phyloP scores from a whole-genome alignment of 2,797 vertebrate species.

The Perodicticus potto region DNA sequence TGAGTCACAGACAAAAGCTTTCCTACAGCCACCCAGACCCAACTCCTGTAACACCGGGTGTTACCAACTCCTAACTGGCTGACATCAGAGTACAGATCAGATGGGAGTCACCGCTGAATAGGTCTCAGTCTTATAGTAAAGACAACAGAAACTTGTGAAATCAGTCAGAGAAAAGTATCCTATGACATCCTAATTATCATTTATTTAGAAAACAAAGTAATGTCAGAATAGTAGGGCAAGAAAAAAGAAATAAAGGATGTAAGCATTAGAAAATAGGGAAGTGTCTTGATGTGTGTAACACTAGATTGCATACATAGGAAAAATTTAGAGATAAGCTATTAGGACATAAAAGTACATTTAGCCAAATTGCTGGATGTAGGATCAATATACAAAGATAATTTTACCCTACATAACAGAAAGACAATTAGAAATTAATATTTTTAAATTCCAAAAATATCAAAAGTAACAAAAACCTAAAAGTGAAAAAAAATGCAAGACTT shows the following conservation, averaged over 20 bases:
- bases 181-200: background rate
- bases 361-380: background rate
- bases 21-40: background rate
- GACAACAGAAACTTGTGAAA: slow-evolving; percentile 42
- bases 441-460: slow-evolving; percentile 1
- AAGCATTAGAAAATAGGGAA: background rate
- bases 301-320: background rate
- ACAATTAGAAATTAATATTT: background rate
- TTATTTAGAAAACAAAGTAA: slow-evolving; percentile 13
- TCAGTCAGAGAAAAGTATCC: background rate
- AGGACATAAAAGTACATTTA: background rate
- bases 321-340: background rate
- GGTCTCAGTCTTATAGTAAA: background rate
- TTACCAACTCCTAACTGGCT: background rate
- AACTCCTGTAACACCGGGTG: background rate
- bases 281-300: background rate
- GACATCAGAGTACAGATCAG: background rate
- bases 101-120: background rate
- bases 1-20: slow-evolving; percentile 8
- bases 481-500: background rate
- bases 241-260: background rate
- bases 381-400: background rate
- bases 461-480: background rate
- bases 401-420: background rate
- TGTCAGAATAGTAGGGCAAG: background rate